Percentiles rank a stretch among this genome's conserved stretches.
phyloP scores from a whole-genome alignment of 2,113 vertebrate genomes.

The Malurus elegans region DNA sequence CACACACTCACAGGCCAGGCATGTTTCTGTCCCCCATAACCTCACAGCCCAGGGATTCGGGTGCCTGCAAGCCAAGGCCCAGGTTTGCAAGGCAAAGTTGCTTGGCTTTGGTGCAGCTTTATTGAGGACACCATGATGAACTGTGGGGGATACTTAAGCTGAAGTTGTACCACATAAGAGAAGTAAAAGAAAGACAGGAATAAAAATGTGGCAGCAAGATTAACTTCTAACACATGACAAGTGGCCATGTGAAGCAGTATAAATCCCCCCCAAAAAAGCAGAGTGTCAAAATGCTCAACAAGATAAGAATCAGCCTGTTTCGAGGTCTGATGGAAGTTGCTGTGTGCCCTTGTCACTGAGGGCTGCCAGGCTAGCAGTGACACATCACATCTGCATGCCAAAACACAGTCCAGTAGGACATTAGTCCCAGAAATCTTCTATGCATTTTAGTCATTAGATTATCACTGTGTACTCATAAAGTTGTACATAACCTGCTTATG shows the following conservation, averaged over 20 bases:
- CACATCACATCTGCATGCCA: background rate
- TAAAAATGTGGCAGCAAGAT: background rate
- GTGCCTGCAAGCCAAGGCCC: background rate
- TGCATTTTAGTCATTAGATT: background rate
- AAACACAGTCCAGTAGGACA: background rate
- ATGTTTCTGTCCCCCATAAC: background rate
- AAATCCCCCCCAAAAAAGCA: background rate
- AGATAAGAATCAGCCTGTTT: background rate
- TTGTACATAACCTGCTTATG: background rate
- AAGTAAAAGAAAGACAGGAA: background rate
- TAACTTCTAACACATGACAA: background rate
- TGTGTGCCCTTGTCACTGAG: background rate
- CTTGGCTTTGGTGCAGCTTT: background rate
- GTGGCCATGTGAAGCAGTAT: background rate
- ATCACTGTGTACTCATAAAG: background rate
- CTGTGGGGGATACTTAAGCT: background rate
- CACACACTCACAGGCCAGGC: background rate
- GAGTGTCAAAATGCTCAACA: background rate
- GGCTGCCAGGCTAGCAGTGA: background rate
- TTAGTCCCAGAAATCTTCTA: background rate
- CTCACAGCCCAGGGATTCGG: background rate
- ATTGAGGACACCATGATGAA: background rate
- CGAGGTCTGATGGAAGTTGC: rapidly evolving
- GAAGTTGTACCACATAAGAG: background rate
- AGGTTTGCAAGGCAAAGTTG: background rate